These are phyloP conservation scores for Heliconius cydno DNA, from an alignment of 2,888 invertebrate species.

Conservation along the genomic window DNA sequence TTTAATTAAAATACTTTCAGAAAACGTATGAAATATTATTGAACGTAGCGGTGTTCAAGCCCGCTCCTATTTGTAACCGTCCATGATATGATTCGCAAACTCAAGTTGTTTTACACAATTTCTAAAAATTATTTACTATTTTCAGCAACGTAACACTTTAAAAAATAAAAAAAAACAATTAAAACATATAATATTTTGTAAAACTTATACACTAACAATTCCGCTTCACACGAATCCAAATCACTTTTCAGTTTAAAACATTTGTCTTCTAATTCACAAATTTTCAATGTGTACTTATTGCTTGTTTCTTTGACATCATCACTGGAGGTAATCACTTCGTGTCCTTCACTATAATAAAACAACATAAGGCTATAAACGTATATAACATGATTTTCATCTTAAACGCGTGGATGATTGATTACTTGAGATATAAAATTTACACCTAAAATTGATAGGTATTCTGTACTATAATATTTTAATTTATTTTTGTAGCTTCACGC, in stretches of 20 bases:
- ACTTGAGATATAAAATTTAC: conserved; percentile 11
- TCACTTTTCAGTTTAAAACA: conserved; percentile 74
- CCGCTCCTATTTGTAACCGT: too few relatives aligned
- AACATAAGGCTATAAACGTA: conserved; percentile 44
- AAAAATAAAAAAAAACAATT: background rate
- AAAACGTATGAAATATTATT: background rate
- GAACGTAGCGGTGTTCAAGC: too few relatives aligned
- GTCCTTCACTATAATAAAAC: conserved; percentile 65
- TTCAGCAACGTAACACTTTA: background rate
- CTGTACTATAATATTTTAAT: too few relatives aligned
- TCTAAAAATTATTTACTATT: too few relatives aligned
- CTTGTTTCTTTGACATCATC: conserved; percentile 63
- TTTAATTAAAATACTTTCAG: background rate
- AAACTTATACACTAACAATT: conserved; percentile 74
- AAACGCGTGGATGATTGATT: conserved; percentile 59
- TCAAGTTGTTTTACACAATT: too few relatives aligned
- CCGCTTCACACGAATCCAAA: conserved; percentile 70
- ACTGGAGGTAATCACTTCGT: conserved; percentile 56
- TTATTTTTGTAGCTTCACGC: too few relatives aligned
- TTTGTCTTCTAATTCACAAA: conserved; percentile 69
- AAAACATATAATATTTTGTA: background rate
- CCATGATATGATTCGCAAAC: too few relatives aligned
- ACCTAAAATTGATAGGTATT: too few relatives aligned
- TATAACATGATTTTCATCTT: conserved; percentile 56
- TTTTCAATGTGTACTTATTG: conserved; percentile 73